Evolutionary conservation across 2,888 invertebrate genomes (phyloP), one percentile per base, ranked within the genome.

Genomic region (Gibbula magus): DNA sequence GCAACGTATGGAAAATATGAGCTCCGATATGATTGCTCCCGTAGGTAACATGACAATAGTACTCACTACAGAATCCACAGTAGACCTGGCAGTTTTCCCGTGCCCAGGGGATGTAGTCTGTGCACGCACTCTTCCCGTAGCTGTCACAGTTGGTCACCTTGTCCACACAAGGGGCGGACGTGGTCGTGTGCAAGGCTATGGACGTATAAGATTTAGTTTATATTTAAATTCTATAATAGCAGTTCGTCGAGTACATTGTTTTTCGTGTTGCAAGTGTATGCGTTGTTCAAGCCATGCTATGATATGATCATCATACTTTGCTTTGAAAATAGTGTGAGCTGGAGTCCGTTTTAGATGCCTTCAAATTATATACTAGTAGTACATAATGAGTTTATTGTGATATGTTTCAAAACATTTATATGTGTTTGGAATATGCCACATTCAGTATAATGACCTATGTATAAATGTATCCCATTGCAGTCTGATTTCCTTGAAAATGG

Each of bases 41-140:
- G 1, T 10, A 45, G 10, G 13, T 45, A 10, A 13, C 5, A 45
- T 45, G 10, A 45, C 5, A 45, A 5, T 5, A 10, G 1, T 0
- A 79, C 81, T 77, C 75, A 87, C 86, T 85, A 77, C 89, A 89
- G 67, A 85, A 84, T 29, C 89, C 88, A 81, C 89, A 89, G 86
- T 83, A 89, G 2, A 84, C 83, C 20, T 81, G 79, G 81, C 89
- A 89, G 84, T 88, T 89, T 10, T 85, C 80, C 39, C 83, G 83
- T 18, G 87, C 86, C 84, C 84, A 86, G 13, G 86, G 86, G 2
- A 45, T n/a, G 80, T 79, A 83, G n/a, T 82, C 56, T 16, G 83
- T 61, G 52, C 89, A 89, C 32, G 83, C 81, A n/a, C 82, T 70
- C 35, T 82, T 79, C 16, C 88, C 88, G 78, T 86, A 89, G 74